These are phyloP conservation scores for Spermophilus dauricus DNA, from an alignment of 2,113 vertebrate species.

Conservation along the genomic window DNA sequence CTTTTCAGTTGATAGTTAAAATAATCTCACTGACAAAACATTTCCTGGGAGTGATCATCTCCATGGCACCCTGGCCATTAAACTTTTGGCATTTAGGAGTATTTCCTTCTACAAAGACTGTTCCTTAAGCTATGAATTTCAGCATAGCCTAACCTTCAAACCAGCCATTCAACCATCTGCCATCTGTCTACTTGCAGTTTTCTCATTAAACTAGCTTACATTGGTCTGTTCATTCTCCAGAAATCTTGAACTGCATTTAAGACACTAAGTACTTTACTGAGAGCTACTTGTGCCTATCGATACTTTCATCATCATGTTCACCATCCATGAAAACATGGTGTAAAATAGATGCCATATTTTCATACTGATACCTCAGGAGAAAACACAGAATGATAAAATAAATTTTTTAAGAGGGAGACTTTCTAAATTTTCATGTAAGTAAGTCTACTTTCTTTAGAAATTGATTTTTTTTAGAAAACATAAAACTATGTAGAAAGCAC, in stretches of 20 bases:
- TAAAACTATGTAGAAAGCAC: not conserved
- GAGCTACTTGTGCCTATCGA: not conserved
- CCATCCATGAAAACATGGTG: not conserved
- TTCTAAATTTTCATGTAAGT: not conserved
- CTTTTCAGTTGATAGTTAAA: slow-evolving; percentile 71
- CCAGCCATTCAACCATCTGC: not conserved
- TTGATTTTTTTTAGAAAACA: slow-evolving; percentile 34
- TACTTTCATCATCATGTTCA: not conserved
- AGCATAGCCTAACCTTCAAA: not conserved
- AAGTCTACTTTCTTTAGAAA: slow-evolving; percentile 45
- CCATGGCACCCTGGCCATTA: slow-evolving; percentile 21
- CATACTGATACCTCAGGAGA: slow-evolving; percentile 5
- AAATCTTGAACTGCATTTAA: not conserved
- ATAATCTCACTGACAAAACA: slow-evolving; percentile 69
- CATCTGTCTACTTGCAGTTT: slow-evolving; percentile 4
- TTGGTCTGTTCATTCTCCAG: not conserved
- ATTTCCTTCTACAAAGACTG: slow-evolving; percentile 46
- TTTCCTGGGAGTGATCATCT: slow-evolving; percentile 72
- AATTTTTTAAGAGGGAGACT: not conserved
- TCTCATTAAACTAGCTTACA: slow-evolving; percentile 7
- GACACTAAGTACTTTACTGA: not conserved
- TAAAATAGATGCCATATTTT: not conserved
- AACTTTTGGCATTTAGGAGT: slow-evolving; percentile 36
- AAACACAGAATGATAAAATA: not conserved
- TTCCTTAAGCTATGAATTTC: not conserved